These are phyloP conservation scores for Xenentodon cancila DNA, from an alignment of 2,797 vertebrate species.

Conservation along the genomic window DNA sequence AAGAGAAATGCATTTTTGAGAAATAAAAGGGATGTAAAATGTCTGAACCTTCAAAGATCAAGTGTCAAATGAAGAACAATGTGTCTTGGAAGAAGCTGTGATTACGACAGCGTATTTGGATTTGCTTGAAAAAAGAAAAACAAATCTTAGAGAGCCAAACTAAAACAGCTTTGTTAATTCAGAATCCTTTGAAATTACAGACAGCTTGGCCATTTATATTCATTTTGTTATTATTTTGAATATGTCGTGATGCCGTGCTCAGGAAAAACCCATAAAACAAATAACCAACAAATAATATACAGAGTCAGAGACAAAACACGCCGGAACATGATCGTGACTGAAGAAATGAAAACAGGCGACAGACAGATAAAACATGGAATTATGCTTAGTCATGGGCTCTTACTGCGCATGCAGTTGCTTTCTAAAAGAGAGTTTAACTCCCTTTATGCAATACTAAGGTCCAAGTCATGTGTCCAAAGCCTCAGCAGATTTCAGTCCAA, in stretches of 20 bases:
- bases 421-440: conserved; percentile 63
- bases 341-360: background rate
- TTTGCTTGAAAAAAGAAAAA: too few relatives aligned
- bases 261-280: background rate
- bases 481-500: conserved; percentile 83
- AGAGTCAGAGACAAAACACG: background rate
- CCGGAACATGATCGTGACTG: background rate
- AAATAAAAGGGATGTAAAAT: too few relatives aligned
- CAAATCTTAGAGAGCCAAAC: too few relatives aligned
- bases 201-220: background rate
- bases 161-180: too few relatives aligned
- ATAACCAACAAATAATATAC: too few relatives aligned
- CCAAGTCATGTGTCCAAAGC: conserved; percentile 81
- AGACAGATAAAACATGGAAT: background rate
- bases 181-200: background rate
- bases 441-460: conserved; percentile 71
- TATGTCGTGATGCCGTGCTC: background rate
- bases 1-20: too few relatives aligned
- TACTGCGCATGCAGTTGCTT: conserved; percentile 27
- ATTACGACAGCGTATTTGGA: too few relatives aligned
- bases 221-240: background rate
- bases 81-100: too few relatives aligned
- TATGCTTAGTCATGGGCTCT: conserved; percentile 40
- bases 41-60: too few relatives aligned
- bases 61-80: too few relatives aligned